Evolutionary conservation across 2,797 vertebrate species (phyloP), one percentile per base, ranked within the genome.

Genomic region (Pseudomugil tenellus): DNA sequence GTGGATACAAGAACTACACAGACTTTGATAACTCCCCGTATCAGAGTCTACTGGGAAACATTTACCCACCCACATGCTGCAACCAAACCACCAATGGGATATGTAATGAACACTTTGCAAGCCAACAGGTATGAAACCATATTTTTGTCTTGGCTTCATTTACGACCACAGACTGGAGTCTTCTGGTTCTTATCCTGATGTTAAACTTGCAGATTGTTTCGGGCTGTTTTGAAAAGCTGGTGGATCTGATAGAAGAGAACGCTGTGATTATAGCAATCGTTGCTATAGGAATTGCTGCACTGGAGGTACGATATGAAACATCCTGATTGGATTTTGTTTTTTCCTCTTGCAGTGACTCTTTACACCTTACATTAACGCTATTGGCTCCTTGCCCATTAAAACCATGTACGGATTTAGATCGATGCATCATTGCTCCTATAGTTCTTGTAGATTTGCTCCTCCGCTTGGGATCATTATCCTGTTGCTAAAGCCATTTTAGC

Each of bases 301-400:
- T 96, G 6, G 94, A 96, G 95, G 95, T 95, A 93, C 28, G 32
- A 34, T 43, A 3, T 51, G 41, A 6, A 17, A n/a, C 41, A 43
- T 19, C n/a, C 16, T n/a, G 14, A 52, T 4, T 2, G 6, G 17
- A 4, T 12, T 49, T 12, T 49, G 23, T n/a, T 46, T 46, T 46
- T n/a, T 12, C 25, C n/a, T 10, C 21, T 46, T 46, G 8, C 19
- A 46, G 3, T 49, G 2, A 23, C 4, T 13, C 21, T 23, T 49
- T 51, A 3, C 49, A 51, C 4, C 1, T 13, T 51, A 4, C 19
- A 23, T 41, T 41, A 41, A 41, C 7, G 17, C 39, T 19, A 2
- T 19, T 19, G 2, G 39, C 16, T 41, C 17, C 6, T 19, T 41
- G 39, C 17, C 7, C 17, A 41, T 19, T 41, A 41, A 19, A 39